Conservation (phyloP, 2,797 vertebrate species). For the Lagorchestes hirsutus region DNA sequence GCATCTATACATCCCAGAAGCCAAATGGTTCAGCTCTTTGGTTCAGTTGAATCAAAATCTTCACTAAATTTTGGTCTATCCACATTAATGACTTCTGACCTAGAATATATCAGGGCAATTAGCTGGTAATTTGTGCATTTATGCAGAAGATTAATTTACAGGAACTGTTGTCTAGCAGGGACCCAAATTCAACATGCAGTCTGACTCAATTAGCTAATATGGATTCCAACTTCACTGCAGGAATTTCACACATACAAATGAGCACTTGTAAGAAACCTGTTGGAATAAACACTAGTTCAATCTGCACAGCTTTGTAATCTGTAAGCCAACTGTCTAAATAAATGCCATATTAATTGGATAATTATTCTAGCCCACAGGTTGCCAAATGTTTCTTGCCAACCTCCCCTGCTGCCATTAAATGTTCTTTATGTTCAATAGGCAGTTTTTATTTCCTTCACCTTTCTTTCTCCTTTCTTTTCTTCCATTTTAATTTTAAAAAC, state of each 20-base stretch:
- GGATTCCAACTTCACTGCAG: constrained; percentile 55
- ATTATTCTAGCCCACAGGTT: constrained; percentile 31
- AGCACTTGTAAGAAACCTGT: constrained; percentile 61
- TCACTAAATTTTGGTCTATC: neutral
- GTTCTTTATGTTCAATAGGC: constrained; percentile 21
- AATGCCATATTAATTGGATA: constrained; percentile 53
- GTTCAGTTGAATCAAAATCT: neutral
- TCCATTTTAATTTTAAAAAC: neutral
- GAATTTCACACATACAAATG: constrained; percentile 63
- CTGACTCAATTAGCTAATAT: constrained; percentile 37
- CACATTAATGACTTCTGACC: neutral
- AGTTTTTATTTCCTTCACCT: neutral
- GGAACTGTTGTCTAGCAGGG: constrained; percentile 5
- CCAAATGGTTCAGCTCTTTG: neutral
- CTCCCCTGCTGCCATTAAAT: constrained; percentile 16
- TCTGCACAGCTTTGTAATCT: constrained; percentile 57
- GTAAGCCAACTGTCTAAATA: constrained; percentile 57
- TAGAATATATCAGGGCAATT: neutral
- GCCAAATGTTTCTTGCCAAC: constrained; percentile 59
- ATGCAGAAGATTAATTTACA: constrained; percentile 2
- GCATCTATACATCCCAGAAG: neutral
- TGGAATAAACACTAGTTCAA: constrained; percentile 68
- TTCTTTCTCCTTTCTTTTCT: neutral
- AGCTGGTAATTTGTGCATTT: constrained; percentile 13
- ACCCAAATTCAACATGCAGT: neutral